Conservation (phyloP, 2,888 invertebrate species). For the Cerceris ruficornis region DNA sequence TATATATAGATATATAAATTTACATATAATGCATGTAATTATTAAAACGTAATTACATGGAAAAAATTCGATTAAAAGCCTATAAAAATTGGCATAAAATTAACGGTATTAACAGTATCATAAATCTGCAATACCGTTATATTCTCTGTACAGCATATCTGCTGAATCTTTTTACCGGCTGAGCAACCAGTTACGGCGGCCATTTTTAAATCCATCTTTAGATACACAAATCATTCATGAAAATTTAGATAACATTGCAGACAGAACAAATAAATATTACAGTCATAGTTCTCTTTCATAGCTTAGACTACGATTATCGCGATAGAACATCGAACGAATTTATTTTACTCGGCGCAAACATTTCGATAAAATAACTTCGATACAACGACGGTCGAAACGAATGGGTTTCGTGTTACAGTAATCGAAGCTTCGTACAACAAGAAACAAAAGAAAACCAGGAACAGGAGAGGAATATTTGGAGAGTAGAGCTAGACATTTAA, state of each 20-base stretch:
- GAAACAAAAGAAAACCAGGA: too few species aligned
- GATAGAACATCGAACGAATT: background rate
- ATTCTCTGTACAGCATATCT: conserved; percentile 29
- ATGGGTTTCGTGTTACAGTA: too few species aligned
- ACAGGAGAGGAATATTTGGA: too few species aligned
- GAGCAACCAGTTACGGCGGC: conserved; percentile 34
- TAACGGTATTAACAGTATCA: conserved; percentile 32
- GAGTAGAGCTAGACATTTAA: too few species aligned
- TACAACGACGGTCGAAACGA: too few species aligned
- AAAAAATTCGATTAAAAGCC: background rate
- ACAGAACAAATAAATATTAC: too few species aligned
- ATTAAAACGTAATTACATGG: background rate
- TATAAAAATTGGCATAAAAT: conserved; percentile 24
- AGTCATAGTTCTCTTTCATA: too few species aligned
- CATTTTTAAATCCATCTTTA: conserved; percentile 51
- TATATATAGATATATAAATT: background rate
- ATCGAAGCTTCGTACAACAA: too few species aligned
- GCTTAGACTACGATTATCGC: background rate
- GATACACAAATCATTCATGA: conserved; percentile 8
- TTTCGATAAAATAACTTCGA: background rate
- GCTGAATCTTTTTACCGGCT: conserved; percentile 31
- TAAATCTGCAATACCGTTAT: conserved; percentile 48
- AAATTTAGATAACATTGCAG: background rate
- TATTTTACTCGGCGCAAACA: background rate
- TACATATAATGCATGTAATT: background rate